Evolutionary conservation across 2,113 vertebrate genomes (phyloP), one percentile per base, ranked within the genome.

Genomic region (Lepus europaeus): DNA sequence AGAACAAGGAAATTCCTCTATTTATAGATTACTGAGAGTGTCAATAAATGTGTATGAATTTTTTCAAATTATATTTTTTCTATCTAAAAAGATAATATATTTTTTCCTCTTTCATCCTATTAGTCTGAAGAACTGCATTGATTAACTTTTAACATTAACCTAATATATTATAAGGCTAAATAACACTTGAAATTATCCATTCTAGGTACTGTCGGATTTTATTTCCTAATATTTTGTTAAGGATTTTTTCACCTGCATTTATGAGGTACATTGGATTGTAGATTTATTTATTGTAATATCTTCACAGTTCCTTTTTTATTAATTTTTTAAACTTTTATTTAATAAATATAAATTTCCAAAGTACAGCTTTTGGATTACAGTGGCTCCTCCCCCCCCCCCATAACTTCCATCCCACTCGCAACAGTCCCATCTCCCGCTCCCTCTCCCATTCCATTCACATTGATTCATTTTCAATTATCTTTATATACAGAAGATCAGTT

Each of bases 141-240:
- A 17, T 33, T 56, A 8, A 23, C 31, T 86, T 88, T 81, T 70
- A 91, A 56, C 51, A 92, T n/a, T 70, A 92, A 95, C 49, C 6
- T 14, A 89, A 66, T 89, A 59, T 3, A 33, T 49, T 81, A 23
- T 3, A 59, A 5, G 13, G 10, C 76, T 86, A 82, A 86, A 81
- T 1, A 72, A 39, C 9, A 89, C 3, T 91, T 85, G 23, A 19
- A 89, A 80, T 80, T 91, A 68, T 27, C 51, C 23, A 83, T 89
- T 80, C 45, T 89, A 77, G 23, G 5, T 68, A 19, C 11, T 81
- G 2, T 25, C 33, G 5, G 2, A 76, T 85, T 92, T 89, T 90
- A 89, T 80, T 70, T 92, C 12, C 22, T 80, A 69, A 76, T 64
- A 89, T n/a, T 89, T 92, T 77, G 20, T 66, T 69, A 91, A 92